These are phyloP conservation scores for Drosophila equinoxialis DNA, from an alignment of 1,140 invertebrate species.

Conservation along the genomic window DNA sequence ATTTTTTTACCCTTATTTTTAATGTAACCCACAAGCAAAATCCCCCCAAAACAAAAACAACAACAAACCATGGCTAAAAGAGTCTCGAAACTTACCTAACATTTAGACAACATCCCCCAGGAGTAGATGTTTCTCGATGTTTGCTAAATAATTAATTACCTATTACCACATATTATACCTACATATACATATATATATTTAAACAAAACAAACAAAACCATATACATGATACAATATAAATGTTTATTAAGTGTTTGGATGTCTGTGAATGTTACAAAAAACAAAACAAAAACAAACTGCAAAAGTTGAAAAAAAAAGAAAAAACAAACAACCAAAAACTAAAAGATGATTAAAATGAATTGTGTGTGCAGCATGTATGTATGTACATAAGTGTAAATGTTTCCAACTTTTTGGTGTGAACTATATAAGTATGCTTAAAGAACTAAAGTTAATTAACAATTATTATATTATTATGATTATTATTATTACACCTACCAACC, in stretches of 20 bases:
- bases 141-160: constrained; percentile 67
- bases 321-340: constrained; percentile 2
- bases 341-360: constrained; percentile 35
- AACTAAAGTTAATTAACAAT: constrained; percentile 76
- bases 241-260: constrained; percentile 78
- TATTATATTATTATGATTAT: constrained; percentile 41
- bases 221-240: constrained; percentile 57
- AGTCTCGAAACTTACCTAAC: constrained; percentile 68
- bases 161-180: constrained; percentile 72
- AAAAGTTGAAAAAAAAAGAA: not conserved
- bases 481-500: constrained; percentile 29
- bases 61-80: constrained; percentile 72
- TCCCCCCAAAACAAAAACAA: constrained; percentile 30
- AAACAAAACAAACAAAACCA: not conserved
- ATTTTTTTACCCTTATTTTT: constrained; percentile 69
- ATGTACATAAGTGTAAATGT: constrained; percentile 78
- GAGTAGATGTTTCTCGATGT: constrained; percentile 62
- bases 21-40: constrained; percentile 40
- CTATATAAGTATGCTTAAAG: constrained; percentile 61
- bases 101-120: constrained; percentile 34
- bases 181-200: constrained; percentile 24
- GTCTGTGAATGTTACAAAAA: constrained; percentile 62
- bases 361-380: constrained; percentile 50
- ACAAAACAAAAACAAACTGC: not conserved
- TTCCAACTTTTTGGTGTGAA: constrained; percentile 70